Base-by-base conservation (phyloP, 2,113 vertebrate genomes). In the Larimichthys crocea region DNA sequence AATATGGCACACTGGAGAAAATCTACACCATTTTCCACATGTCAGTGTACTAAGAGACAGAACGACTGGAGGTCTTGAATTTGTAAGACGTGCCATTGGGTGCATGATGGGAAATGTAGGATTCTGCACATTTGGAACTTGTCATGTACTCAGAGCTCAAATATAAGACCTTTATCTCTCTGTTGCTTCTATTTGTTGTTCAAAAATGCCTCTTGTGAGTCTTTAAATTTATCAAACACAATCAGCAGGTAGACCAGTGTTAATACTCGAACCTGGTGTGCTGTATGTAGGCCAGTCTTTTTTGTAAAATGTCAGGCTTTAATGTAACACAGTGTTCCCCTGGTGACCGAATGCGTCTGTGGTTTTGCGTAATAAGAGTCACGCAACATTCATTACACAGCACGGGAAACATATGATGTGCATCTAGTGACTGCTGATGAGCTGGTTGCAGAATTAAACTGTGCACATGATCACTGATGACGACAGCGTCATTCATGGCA, bases 371-470 rank as follows among this genome's bases (percentile, higher is more conserved):
- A 10, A 42, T 42, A 1, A 35, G 8, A 19, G 9, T 35, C 9
- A 10, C 22, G 19, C 2, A 50, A 19, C 24, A 57, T 29, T 17
- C 7, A 61, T 20, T 20, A 61, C 15, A 63, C 10, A n/a, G 15
- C 42, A 17, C 35, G 16, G 46, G 16, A 61, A 66, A 61, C 82
- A 29, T 59, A 29, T 50, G 61, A 61, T 29, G 22, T 11, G 40
- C 66, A 61, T 70, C 67, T 77, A 20, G 10, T 50, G n/a, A 40
- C 26, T 4, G n/a, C 44, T 4, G 52, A 60, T 62, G 48, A 80
- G 48, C 55, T 79, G 55, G 31, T 8, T 35, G 31, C 60, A 31
- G 62, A 16, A 62, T 15, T n/a, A 29, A 35, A 3, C 26, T 62
- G 15, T 26, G 11, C 53, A 12, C 9, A 22, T 26, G 26, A 26